Conservation (phyloP, 1,140 invertebrate genomes). For the Megalonaias nervosa region DNA sequence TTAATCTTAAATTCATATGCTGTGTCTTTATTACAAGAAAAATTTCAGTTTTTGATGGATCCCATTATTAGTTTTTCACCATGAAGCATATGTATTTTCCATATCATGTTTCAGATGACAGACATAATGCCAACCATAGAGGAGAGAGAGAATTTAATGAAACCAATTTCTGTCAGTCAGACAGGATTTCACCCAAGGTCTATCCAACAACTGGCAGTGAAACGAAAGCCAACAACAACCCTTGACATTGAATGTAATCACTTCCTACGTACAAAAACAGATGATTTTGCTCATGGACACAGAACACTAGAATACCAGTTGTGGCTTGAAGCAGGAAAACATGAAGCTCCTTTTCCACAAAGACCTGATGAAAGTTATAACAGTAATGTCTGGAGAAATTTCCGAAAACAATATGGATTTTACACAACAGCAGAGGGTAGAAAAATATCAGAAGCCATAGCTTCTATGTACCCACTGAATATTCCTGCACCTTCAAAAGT, state of each 20-base stretch:
- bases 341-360: constrained; percentile 57
- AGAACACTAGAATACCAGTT: constrained; percentile 60
- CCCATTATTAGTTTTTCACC: background rate
- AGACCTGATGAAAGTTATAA: constrained; percentile 65
- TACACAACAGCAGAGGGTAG: constrained; percentile 56
- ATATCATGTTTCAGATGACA: constrained; percentile 15
- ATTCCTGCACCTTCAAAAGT: constrained; percentile 67
- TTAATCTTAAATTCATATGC: background rate
- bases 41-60: constrained; percentile 3
- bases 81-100: no score
- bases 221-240: constrained; percentile 54
- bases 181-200: constrained; percentile 67
- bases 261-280: constrained; percentile 53
- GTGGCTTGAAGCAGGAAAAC: constrained; percentile 70
- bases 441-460: constrained; percentile 65
- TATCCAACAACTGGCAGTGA: constrained; percentile 55
- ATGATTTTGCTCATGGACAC: constrained; percentile 55
- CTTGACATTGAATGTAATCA: constrained; percentile 68
- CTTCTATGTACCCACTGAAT: constrained; percentile 68
- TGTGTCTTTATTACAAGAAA: background rate
- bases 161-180: constrained; percentile 34
- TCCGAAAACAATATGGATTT: constrained; percentile 63
- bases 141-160: constrained; percentile 61
- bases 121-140: constrained; percentile 53
- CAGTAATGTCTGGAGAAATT: constrained; percentile 70